These are phyloP conservation scores for Onychostruthus taczanowskii DNA, from an alignment of 2,113 vertebrate species.

Conservation along the genomic window DNA sequence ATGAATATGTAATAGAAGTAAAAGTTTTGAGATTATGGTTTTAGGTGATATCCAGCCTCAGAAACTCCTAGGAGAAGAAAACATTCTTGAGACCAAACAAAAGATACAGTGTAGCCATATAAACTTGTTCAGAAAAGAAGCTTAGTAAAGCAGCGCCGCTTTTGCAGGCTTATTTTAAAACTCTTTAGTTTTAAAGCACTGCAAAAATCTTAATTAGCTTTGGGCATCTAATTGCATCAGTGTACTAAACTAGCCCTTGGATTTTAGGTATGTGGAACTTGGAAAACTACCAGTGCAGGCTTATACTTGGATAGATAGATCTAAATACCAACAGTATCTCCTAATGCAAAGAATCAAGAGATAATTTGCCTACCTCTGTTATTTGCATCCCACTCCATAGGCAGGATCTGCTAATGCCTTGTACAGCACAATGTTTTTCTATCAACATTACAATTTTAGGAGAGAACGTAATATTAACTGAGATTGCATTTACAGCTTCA, in stretches of 20 bases:
- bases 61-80: not conserved
- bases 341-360: not conserved
- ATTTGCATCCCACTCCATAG: not conserved
- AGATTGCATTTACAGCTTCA: conserved; percentile 14
- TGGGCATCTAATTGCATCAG: not conserved
- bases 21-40: not conserved
- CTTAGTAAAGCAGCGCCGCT: not conserved
- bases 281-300: not conserved
- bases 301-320: not conserved
- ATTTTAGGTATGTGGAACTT: not conserved
- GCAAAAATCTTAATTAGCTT: conserved; percentile 17
- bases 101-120: not conserved
- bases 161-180: conserved; percentile 6
- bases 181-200: not conserved
- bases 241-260: not conserved
- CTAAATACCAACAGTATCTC: not conserved
- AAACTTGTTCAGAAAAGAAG: not conserved
- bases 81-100: not conserved
- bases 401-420: not conserved
- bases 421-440: not conserved
- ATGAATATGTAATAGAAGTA: not conserved
- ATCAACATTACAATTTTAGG: not conserved
- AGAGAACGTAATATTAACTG: not conserved
- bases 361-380: not conserved
- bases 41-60: not conserved